Conservation (phyloP, 2,797 vertebrate species). For the Phylloscopus collybita region DNA sequence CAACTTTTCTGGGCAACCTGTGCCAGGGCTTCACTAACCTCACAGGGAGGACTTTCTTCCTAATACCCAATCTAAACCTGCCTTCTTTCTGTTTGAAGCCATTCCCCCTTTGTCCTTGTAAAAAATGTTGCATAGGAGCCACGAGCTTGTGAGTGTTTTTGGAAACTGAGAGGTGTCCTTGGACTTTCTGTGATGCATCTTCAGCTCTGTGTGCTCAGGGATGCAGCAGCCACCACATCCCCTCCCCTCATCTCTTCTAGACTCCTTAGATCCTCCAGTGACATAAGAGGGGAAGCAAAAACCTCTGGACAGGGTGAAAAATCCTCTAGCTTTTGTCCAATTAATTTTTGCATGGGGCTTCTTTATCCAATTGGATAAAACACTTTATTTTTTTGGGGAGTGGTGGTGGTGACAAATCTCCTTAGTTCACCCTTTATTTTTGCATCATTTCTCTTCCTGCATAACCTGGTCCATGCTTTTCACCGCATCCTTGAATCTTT, state of each 20-base stretch:
- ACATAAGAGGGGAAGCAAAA: not conserved
- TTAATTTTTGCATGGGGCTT: not conserved
- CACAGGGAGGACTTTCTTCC: not conserved
- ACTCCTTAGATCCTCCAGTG: not conserved
- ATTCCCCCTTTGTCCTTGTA: not conserved
- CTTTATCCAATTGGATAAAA: not conserved
- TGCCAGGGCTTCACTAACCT: not conserved
- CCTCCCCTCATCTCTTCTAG: not conserved
- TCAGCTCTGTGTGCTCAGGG: not conserved
- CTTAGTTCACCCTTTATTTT: not conserved
- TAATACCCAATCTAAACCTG: not conserved
- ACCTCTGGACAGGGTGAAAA: not conserved
- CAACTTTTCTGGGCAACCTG: rapidly evolving
- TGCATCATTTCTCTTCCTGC: not conserved
- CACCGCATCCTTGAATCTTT: not conserved
- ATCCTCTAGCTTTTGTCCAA: not conserved
- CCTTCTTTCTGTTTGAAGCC: not conserved
- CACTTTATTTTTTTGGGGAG: not conserved
- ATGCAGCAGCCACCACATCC: not conserved
- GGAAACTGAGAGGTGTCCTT: not conserved
- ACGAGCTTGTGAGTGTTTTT: not conserved
- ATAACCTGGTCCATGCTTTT: not conserved
- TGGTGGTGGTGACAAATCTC: not conserved
- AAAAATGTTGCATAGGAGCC: not conserved
- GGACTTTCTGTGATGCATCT: not conserved